Evolutionary conservation across 2,113 vertebrate species (phyloP), one percentile per base, ranked within the genome.

Genomic region (Urocitellus parryii): DNA sequence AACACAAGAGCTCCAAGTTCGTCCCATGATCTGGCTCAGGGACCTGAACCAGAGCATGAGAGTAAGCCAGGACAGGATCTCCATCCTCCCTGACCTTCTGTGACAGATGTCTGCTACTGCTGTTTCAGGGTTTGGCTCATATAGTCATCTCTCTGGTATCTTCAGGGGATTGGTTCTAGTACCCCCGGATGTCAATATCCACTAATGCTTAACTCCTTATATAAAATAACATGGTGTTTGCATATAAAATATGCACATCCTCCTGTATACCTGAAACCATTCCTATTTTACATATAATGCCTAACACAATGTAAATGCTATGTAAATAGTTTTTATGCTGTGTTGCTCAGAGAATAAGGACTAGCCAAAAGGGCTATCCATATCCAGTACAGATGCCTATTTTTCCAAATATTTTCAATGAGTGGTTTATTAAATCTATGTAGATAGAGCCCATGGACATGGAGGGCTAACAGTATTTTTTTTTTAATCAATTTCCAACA

Each of bases 401-500:
- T 65, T 67, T 20, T 18, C 29, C 39, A 37, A 63, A 20, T 65
- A 68, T 84, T 53, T 77, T 56, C 68, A 37, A 17, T 58, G 48
- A 45, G 34, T 45, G 65, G 45, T 68, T 82, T 29, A 20, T 42
- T 42, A n/a, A 45, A 12, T 45, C 48, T 17, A 58, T 56, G 32
- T 17, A 22, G 1, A 3, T 7, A 12, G 29, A 83, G 27, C 11
- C 22, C n/a, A 17, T 77, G 17, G 34, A n/a, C 20, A 14, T 34
- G 29, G 58, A 84, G 8, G 25, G 29, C 37, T 14, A 4, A 39
- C 8, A 45, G 58, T 29, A 45, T 17, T 84, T 63, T 58, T 45
- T 45, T 83, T 42, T n/a, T 58, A 68, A 95, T 80, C 27, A 48
- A 3, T 86, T 84, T 81, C 72, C 77, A 72, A 92, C 17, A 61